These are phyloP conservation scores for Caracal caracal DNA, from an alignment of 2,113 vertebrate species.

Conservation along the genomic window DNA sequence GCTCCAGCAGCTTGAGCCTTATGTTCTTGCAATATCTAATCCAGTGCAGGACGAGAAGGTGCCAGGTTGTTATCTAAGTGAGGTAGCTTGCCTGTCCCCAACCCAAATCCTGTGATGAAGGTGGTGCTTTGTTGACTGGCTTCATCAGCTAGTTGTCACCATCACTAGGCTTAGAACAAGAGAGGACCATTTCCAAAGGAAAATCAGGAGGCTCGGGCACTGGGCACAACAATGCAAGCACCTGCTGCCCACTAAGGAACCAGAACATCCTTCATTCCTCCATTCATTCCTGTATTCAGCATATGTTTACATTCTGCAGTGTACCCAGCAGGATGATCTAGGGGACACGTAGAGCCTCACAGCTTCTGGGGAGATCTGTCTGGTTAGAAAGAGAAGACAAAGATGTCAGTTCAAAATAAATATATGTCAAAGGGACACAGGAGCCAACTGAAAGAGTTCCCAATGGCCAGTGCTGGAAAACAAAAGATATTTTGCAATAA, in stretches of 20 bases:
- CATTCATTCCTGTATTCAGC: not conserved
- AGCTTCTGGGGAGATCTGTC: not conserved
- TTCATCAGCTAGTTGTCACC: not conserved
- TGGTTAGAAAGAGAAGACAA: not conserved
- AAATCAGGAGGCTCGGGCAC: not conserved
- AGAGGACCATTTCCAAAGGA: not conserved
- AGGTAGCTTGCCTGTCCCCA: not conserved
- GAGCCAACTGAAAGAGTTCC: not conserved
- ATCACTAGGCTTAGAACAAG: not conserved
- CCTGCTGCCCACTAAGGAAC: too few species aligned
- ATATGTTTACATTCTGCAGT: not conserved
- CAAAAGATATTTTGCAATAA: not conserved
- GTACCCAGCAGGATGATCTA: not conserved
- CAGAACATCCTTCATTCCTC: not conserved
- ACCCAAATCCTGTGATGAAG: not conserved
- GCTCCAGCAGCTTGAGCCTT: not conserved
- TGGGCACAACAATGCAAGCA: not conserved
- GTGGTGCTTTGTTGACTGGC: not conserved
- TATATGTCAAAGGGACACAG: not conserved
- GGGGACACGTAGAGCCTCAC: not conserved
- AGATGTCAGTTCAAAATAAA: slow-evolving; percentile 12
- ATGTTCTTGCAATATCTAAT: not conserved
- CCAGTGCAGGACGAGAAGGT: too few species aligned
- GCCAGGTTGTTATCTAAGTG: not conserved
- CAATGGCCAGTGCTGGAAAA: not conserved